Evolutionary conservation across 2,888 invertebrate genomes (phyloP).

Genomic region (Tortricodes alternella): DNA sequence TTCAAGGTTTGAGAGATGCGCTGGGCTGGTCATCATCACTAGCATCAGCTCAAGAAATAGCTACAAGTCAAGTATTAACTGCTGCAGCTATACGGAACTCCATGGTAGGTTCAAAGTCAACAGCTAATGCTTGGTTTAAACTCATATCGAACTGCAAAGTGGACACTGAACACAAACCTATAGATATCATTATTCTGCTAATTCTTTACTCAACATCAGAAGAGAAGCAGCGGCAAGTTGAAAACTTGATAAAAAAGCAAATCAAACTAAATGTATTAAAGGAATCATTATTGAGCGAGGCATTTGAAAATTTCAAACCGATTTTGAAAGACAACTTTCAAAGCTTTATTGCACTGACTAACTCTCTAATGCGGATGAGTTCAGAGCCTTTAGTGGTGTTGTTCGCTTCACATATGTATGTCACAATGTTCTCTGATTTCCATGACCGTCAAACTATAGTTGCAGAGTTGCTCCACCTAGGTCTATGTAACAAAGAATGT

Average conservation of each 20-base stretch:
- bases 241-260: conserved; percentile 84
- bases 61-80: conserved; percentile 82
- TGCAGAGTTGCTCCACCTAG: conserved; percentile 67
- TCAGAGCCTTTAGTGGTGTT: conserved; percentile 77
- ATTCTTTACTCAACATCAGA: conserved; percentile 84
- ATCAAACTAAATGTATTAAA: conserved; percentile 84
- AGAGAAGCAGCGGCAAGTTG: conserved; percentile 83
- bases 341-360: conserved; percentile 80
- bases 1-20: conserved; percentile 75
- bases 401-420: conserved; percentile 84
- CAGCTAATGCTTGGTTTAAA: conserved; percentile 82
- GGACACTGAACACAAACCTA: conserved; percentile 82
- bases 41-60: conserved; percentile 77
- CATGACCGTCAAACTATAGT: conserved; percentile 67
- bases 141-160: conserved; percentile 77
- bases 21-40: conserved; percentile 70
- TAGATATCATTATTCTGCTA: conserved; percentile 87
- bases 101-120: conserved; percentile 79
- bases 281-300: conserved; percentile 78
- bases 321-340: conserved; percentile 81
- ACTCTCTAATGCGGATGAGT: conserved; percentile 77
- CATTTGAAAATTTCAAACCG: conserved; percentile 80
- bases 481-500: conserved; percentile 65
- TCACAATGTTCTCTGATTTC: conserved; percentile 72
- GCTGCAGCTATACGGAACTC: conserved; percentile 82